These are phyloP conservation scores for Spinus pinus DNA, from an alignment of 2,797 vertebrate species.

Conservation along the genomic window DNA sequence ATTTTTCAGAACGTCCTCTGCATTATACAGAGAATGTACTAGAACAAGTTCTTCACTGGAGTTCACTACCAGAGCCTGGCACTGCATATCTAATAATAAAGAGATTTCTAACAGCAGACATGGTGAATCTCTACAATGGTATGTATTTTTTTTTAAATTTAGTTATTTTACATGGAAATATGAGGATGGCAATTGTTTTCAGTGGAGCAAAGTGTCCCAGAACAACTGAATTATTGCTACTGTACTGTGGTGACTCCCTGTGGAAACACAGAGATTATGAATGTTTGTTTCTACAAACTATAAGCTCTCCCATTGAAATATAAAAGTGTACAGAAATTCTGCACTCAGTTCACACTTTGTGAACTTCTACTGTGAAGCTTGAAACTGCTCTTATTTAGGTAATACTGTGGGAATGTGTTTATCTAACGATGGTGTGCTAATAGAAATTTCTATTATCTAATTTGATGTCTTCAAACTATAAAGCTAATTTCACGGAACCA, in stretches of 20 bases:
- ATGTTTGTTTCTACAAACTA: background rate
- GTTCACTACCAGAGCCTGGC: slow-evolving; percentile 81
- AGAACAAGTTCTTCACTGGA: slow-evolving; percentile 93
- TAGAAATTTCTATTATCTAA: background rate
- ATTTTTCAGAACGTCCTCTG: slow-evolving; percentile 86
- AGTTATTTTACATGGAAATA: background rate
- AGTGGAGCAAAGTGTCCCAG: background rate
- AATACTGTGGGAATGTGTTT: background rate
- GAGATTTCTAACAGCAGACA: slow-evolving; percentile 74
- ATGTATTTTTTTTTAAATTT: slow-evolving; percentile 6
- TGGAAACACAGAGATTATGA: background rate
- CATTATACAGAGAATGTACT: slow-evolving; percentile 92
- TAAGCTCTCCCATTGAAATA: background rate
- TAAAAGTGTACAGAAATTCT: background rate
- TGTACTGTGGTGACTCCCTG: background rate
- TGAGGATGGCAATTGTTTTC: background rate
- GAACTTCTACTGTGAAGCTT: background rate
- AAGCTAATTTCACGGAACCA: background rate
- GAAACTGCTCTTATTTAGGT: background rate
- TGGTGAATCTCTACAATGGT: slow-evolving; percentile 65
- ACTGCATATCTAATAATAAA: slow-evolving; percentile 91
- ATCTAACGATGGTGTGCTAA: background rate
- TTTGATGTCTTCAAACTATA: background rate
- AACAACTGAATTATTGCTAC: background rate
- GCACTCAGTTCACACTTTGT: background rate